These are phyloP conservation scores for Gymnothorax javanicus DNA, from an alignment of 2,797 vertebrate genomes.

Conservation along the genomic window DNA sequence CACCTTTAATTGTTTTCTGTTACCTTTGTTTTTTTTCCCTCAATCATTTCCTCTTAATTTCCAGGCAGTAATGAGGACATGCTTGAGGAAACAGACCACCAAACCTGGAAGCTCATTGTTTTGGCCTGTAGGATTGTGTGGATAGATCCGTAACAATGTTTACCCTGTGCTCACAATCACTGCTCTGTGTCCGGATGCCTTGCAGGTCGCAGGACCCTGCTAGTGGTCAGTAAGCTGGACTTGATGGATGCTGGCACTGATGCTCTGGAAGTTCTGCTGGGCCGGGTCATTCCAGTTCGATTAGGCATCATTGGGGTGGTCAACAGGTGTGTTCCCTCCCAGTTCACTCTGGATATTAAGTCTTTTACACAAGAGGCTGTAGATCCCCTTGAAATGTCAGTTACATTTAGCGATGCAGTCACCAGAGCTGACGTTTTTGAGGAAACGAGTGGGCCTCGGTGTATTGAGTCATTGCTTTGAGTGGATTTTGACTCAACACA, in stretches of 20 bases:
- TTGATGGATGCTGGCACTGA: slow-evolving; percentile 84
- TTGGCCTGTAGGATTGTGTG: not conserved
- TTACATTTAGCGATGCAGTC: not conserved
- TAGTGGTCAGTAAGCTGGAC: slow-evolving; percentile 82
- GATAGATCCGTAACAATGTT: not conserved
- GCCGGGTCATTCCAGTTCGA: slow-evolving; percentile 79
- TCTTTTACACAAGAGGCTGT: not conserved
- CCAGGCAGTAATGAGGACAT: not conserved
- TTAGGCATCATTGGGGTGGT: slow-evolving; percentile 83
- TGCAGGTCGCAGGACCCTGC: slow-evolving; percentile 76
- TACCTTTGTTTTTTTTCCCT: not conserved
- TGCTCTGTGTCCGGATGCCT: slow-evolving; percentile 24
- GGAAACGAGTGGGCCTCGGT: not conserved
- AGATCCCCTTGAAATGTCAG: not conserved
- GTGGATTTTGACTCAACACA: not conserved
- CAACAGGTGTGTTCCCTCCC: slow-evolving; percentile 71
- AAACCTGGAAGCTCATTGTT: not conserved
- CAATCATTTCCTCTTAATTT: not conserved
- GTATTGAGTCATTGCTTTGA: not conserved
- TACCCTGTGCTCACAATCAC: slow-evolving; percentile 20
- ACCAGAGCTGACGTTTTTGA: not conserved
- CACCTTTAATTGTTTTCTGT: not conserved
- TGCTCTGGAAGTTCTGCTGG: slow-evolving; percentile 79
- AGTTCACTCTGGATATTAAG: not conserved
- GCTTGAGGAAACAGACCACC: not conserved